Evolutionary conservation across 2,113 vertebrate species (phyloP).

Genomic region (Cinclus cinclus): DNA sequence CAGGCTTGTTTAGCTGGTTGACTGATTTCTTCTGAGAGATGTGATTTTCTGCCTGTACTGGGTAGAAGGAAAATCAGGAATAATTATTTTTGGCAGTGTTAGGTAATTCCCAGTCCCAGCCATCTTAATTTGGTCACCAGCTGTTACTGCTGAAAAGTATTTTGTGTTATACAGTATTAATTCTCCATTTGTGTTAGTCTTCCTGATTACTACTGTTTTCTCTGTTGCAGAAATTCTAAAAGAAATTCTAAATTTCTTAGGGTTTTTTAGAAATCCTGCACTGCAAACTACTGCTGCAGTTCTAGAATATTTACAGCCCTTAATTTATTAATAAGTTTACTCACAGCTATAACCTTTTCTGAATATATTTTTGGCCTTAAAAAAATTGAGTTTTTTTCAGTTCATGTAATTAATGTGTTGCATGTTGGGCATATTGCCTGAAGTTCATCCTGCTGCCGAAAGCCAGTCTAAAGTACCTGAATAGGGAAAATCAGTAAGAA

Average conservation of each 20-base stretch:
- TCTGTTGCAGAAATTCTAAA: not conserved
- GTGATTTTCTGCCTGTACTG: conserved; percentile 27
- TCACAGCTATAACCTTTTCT: not conserved
- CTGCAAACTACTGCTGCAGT: not conserved
- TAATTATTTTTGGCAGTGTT: conserved; percentile 63
- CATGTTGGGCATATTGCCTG: not conserved
- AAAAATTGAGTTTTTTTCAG: not conserved
- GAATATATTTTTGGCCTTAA: not conserved
- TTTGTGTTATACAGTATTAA: conserved; percentile 42
- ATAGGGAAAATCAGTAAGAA: not conserved
- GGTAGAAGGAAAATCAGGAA: conserved; percentile 49
- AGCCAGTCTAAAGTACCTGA: not conserved
- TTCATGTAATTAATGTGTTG: not conserved
- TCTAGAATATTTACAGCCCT: not conserved
- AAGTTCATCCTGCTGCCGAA: not conserved
- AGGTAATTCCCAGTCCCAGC: conserved; percentile 49
- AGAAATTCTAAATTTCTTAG: not conserved
- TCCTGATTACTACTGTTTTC: not conserved
- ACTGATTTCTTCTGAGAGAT: conserved; percentile 52
- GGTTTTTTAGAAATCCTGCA: not conserved
- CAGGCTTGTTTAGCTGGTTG: conserved; percentile 52
- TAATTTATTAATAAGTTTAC: not conserved
- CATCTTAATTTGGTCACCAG: conserved; percentile 57
- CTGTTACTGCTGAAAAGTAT: conserved; percentile 42
- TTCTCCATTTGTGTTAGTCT: not conserved